phyloP scores from a whole-genome alignment of 2,888 invertebrate species.

The Conomelus anceps region DNA sequence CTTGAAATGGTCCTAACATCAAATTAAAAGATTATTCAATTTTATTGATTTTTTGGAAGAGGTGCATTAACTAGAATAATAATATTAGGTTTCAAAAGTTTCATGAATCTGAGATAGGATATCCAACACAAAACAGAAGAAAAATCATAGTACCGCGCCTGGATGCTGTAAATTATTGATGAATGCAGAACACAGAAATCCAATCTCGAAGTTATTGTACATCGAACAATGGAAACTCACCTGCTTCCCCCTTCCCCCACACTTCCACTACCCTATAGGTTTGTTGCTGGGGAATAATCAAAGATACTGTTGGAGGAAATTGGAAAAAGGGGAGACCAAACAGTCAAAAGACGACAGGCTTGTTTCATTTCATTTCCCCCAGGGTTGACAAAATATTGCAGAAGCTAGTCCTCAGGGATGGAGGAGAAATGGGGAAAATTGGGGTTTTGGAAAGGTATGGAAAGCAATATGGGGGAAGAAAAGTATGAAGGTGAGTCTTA shows the following conservation, averaged over 20 bases:
- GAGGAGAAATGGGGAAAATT: neutral
- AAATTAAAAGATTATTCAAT: no score
- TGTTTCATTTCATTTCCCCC: neutral
- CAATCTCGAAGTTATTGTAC: neutral
- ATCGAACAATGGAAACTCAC: neutral
- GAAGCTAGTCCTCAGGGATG: neutral
- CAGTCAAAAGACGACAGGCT: neutral
- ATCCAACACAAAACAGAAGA: neutral
- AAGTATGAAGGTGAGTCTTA: neutral
- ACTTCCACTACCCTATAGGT: neutral
- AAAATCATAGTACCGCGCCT: neutral
- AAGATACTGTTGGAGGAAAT: neutral
- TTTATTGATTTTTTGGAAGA: no score
- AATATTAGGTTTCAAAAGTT: neutral
- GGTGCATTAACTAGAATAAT: no score
- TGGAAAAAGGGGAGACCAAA: neutral
- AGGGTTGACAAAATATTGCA: neutral
- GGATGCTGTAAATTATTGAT: neutral
- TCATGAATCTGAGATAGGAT: neutral
- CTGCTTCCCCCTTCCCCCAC: no score
- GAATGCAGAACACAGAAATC: neutral
- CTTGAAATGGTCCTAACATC: no score
- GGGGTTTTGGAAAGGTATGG: neutral
- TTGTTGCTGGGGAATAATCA: neutral
- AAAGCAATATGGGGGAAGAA: neutral